Conservation (phyloP, 2,797 vertebrate species). For the Mus minutoides region DNA sequence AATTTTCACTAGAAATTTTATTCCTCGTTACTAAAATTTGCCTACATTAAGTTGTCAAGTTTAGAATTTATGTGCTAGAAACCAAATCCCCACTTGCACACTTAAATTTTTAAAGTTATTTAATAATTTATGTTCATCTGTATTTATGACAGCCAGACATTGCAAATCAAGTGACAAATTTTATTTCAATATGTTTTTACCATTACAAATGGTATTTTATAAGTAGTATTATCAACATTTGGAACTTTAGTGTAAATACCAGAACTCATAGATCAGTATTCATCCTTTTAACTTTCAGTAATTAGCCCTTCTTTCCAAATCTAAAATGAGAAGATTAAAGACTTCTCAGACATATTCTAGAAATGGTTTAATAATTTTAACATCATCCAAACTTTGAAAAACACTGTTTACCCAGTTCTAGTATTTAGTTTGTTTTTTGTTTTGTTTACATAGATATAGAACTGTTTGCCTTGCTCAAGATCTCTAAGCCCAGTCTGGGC, state of each 20-base stretch:
- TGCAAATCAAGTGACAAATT: constrained; percentile 40
- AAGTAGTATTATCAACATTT: constrained; percentile 16
- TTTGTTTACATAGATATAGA: constrained; percentile 33
- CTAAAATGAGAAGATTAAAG: constrained; percentile 7
- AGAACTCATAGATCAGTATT: constrained; percentile 22
- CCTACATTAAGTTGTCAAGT: neutral
- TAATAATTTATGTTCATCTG: constrained; percentile 16
- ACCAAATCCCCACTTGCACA: constrained; percentile 1
- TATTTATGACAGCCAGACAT: constrained; percentile 37
- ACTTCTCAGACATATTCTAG: constrained; percentile 4
- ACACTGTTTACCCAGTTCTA: neutral
- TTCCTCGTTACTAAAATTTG: constrained; percentile 6
- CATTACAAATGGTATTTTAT: constrained; percentile 46
- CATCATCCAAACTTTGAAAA: constrained; percentile 21
- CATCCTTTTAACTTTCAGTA: constrained; percentile 19
- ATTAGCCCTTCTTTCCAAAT: constrained; percentile 37
- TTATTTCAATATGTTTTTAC: constrained; percentile 18
- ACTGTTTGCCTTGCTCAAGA: constrained; percentile 30
- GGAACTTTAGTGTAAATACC: neutral
- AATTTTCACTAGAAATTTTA: constrained; percentile 45
- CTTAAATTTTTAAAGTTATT: constrained; percentile 20
- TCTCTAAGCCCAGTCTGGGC: neutral
- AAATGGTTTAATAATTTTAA: constrained; percentile 43
- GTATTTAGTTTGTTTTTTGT: constrained; percentile 44
- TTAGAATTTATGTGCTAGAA: constrained; percentile 45